Conservation (phyloP, 2,797 vertebrate species). For the Sciurus carolinensis region DNA sequence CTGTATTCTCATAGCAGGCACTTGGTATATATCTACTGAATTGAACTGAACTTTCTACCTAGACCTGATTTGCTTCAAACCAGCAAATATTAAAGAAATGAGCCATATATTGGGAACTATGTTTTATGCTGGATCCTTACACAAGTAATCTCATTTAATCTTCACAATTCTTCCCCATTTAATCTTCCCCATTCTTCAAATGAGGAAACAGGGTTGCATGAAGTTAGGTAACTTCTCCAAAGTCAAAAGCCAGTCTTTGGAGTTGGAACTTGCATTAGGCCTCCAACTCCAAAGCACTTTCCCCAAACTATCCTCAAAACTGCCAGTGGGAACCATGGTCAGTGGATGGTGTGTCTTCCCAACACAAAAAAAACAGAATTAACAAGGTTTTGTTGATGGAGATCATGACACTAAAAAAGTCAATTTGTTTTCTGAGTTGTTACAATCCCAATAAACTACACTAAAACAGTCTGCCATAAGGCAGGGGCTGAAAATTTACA, state of each 20-base stretch:
- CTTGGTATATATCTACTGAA: neutral
- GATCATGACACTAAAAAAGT: neutral
- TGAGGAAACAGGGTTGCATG: neutral
- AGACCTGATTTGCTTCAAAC: conserved; percentile 11
- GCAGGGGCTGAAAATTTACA: conserved; percentile 17
- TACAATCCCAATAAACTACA: conserved; percentile 42
- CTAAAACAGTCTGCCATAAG: neutral
- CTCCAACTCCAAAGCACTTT: conserved; percentile 35
- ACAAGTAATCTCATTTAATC: neutral
- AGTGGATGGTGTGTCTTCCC: neutral
- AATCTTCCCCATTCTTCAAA: neutral
- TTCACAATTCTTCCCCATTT: neutral
- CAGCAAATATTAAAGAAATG: conserved; percentile 46
- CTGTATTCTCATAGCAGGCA: neutral
- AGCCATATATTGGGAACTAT: conserved; percentile 6
- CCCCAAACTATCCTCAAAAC: neutral
- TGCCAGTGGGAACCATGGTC: neutral
- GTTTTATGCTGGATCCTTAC: neutral
- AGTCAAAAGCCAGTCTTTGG: neutral
- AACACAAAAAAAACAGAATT: neutral
- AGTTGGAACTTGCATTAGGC: neutral
- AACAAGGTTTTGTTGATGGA: neutral
- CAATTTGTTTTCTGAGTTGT: neutral
- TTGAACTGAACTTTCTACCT: neutral
- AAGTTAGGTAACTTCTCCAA: conserved; percentile 19